Evolutionary conservation across 2,113 vertebrate genomes (phyloP), one percentile per base, ranked within the genome.

Genomic region (Arothron firmamentum): DNA sequence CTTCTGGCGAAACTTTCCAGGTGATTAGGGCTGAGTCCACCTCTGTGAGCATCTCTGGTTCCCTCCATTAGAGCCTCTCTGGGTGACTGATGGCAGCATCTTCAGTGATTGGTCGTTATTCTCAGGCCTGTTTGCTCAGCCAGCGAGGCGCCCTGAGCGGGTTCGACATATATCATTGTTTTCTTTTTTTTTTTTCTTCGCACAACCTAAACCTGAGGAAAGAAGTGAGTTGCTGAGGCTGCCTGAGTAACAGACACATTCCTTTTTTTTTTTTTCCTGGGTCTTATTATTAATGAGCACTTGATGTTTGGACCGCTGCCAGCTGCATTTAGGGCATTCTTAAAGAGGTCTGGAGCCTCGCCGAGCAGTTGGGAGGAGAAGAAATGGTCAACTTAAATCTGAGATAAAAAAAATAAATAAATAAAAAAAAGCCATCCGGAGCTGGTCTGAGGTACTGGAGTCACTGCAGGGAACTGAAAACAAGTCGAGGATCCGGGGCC

Each of bases 231-330:
- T 93, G 90, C 89, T 91, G 90, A 92, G 91, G 90, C 90, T 91
- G 90, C 87, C 88, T 67, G 65, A 92, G 88, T 92, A 94, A 94
- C 90, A 92, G 91, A 94, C 92, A 93, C 91, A 92, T 93, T 93
- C 91, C 91, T 80, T 92, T 91, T 89, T 67, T 91, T 89, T 67
- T 80, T 57, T 74, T 47, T 52, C 17, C 0, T 9, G 34, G 9
- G 34, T 88, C 90, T 92, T 92, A 91, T 93, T 93, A 94, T 92
- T 94, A 95, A 95, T 93, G 92, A 94, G 90, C 89, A 90, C 90
- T 93, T 92, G 92, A 92, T 95, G 92, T 94, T 93, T 96, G 92
- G 91, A 90, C 90, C 90, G 92, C 92, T 93, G 92, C 92, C 93
- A 95, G 88, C 92, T 91, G 93, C 91, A 87, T 93, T 93, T 94